Conservation (phyloP, 2,797 vertebrate species). For the Potorous gilbertii region DNA sequence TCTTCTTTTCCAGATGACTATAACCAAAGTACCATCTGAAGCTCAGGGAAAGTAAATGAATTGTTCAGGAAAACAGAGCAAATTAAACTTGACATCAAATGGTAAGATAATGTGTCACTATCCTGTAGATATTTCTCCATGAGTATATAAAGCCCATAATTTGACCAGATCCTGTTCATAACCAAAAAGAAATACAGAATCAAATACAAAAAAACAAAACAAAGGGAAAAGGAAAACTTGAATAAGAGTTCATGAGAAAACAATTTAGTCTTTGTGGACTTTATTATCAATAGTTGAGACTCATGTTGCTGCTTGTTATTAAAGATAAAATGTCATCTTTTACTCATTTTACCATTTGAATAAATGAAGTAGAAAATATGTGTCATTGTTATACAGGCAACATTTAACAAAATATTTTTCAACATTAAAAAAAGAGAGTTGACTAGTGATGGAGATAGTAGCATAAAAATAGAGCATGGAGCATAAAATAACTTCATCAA, state of each 20-base stretch:
- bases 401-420: not conserved
- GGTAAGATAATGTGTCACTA: not conserved
- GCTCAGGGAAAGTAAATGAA: not conserved
- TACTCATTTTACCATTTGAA: not conserved
- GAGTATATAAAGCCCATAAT: not conserved
- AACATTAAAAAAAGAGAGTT: not conserved
- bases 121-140: not conserved
- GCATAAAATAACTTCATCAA: not conserved
- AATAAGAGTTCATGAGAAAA: not conserved
- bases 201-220: not conserved
- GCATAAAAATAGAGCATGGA: not conserved
- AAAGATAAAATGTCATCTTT: not conserved
- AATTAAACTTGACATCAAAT: not conserved
- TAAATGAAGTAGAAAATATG: not conserved
- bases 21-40: not conserved
- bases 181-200: not conserved
- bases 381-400: not conserved
- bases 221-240: not conserved
- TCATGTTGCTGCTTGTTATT: not conserved
- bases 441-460: not conserved
- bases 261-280: not conserved
- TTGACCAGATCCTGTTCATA: not conserved
- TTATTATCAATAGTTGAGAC: not conserved
- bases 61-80: not conserved
- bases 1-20: not conserved